phyloP scores from a whole-genome alignment of 2,888 invertebrate species.

The Dicyrtomina minuta region DNA sequence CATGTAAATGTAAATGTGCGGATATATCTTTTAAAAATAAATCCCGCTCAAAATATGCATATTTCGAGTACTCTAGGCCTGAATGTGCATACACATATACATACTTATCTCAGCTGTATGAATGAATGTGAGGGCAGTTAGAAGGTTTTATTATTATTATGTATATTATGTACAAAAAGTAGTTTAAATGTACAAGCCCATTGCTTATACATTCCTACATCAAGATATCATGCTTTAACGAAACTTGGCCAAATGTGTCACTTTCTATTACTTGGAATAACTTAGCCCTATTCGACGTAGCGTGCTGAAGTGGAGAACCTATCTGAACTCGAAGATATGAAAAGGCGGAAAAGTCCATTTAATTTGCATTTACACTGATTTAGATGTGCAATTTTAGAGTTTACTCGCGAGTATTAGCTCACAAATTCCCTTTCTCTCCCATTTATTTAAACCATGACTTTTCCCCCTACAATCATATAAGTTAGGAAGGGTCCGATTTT shows the following conservation, averaged over 20 bases:
- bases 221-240: neutral
- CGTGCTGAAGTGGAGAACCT: neutral
- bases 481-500: no score
- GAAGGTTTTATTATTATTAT: no score
- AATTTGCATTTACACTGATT: constrained; percentile 44
- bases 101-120: no score
- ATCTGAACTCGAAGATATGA: constrained; percentile 30
- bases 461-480: neutral
- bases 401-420: constrained; percentile 24
- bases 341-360: constrained; percentile 37
- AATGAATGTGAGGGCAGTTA: no score
- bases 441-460: neutral
- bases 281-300: neutral
- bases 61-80: no score
- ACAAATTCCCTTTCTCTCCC: constrained; percentile 18
- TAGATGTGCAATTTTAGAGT: constrained; percentile 34
- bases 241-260: constrained; percentile 33
- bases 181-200: no score
- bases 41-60: no score
- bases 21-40: no score
- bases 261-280: constrained; percentile 26
- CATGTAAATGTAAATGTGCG: no score
- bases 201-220: neutral
- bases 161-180: no score
- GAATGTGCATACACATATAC: no score